Evolutionary conservation across 2,888 invertebrate species (phyloP), one percentile per base, ranked within the genome.

Genomic region (Polietes domitor): DNA sequence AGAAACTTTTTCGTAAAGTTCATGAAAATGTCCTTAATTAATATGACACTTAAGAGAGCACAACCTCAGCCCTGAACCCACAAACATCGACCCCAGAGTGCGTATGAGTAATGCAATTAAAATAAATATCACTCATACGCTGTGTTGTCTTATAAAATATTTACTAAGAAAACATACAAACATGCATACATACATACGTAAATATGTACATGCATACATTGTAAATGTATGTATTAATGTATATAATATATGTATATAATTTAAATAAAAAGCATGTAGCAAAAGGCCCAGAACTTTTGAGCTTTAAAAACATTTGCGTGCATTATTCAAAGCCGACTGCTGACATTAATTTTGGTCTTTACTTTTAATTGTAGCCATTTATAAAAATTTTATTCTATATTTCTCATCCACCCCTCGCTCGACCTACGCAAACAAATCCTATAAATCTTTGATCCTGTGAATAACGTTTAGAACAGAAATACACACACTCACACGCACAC

Each of bases 351-450:
- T n/a, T 19, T 24, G 55, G 55, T 55, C 21, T 55, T 55, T 55
- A 55, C 12, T 55, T 55, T 55, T 55, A 55, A 55, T 55, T 55
- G 55, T 55, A 10, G 21, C 55, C 24, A 55, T 58, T 58, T 58
- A 26, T 58, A 55, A 55, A 50, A 50, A 50, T 15, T 53, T 53
- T 21, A 4, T 53, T 47, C 19, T 53, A 9, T 21, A 12, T 26
- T 26, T 2, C 53, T 53, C 21, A 50, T 9, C 12, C 4, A 10
- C 24, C 19, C 58, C 58, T n/a, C n/a, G n/a, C 9, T 55, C 15
- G 2, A 24, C 12, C 2, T 26, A 15, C 1, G 4, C 24, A 15
- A 21, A 58, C 7, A 24, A 24, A 58, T 24, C 12, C 58, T 10
- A 58, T 26, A 58, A 58, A 26, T 58, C 26, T 21, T 15, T 58